phyloP scores from a whole-genome alignment of 2,888 invertebrate genomes.

The Pterostichus madidus region DNA sequence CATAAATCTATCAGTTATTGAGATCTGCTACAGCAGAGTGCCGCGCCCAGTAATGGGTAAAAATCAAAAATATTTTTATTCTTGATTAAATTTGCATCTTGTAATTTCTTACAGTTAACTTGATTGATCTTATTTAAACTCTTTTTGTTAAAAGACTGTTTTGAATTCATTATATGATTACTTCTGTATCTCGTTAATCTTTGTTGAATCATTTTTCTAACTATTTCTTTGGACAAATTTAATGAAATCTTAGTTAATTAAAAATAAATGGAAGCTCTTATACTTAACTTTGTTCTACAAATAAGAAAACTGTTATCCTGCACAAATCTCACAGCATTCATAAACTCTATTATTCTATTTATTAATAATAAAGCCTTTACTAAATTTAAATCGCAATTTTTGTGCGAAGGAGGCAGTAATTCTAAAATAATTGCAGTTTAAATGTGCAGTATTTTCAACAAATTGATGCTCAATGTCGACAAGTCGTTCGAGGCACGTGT shows the following conservation, averaged over 20 bases:
- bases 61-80: too few species aligned
- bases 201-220: conserved; percentile 26
- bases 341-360: neutral
- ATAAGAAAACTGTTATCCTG: conserved; percentile 37
- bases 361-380: too few species aligned
- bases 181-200: conserved; percentile 26
- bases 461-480: neutral
- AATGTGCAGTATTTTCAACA: too few species aligned
- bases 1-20: too few species aligned
- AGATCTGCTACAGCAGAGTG: too few species aligned
- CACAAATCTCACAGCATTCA: neutral
- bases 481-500: conserved; percentile 25
- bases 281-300: conserved; percentile 12
- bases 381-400: too few species aligned
- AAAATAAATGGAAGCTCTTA: conserved; percentile 31
- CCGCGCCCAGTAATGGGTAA: too few species aligned
- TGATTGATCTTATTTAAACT: conserved; percentile 33
- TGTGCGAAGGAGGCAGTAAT: too few species aligned
- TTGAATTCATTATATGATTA: conserved; percentile 33
- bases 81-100: too few species aligned
- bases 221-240: conserved; percentile 11
- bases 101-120: conserved; percentile 11
- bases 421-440: too few species aligned
- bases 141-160: conserved; percentile 24
- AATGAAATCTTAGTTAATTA: conserved; percentile 28